Base-by-base conservation (phyloP, 2,797 vertebrate species). In the Thaleichthys pacificus region DNA sequence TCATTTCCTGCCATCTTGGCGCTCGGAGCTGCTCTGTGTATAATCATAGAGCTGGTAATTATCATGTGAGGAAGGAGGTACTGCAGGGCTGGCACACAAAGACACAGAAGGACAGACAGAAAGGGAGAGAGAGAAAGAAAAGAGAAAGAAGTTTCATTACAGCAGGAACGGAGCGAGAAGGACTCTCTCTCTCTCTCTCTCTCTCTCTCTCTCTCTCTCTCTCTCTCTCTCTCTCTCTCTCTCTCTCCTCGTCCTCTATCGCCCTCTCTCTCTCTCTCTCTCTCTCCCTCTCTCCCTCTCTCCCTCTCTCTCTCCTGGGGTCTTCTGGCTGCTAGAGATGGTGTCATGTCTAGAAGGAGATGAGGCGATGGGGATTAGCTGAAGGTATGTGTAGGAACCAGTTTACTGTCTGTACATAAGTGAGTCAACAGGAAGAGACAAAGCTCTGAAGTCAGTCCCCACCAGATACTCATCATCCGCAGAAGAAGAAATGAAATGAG, bases 31-130 rank as follows among this genome's bases (percentile, higher is more conserved):
- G 77, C 77, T 72, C 38, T 61, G 71, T 63, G 78, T 49, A 62
- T 81, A 77, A 82, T 83, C 80, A 79, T 72, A 79, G 62, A 77
- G 76, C 79, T 73, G 69, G 71, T 82, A 81, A 83, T 86, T 80
- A 87, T 80, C 76, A 73, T 24, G 79, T 61, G 54, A 66, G 73
- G 38, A 79, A 77, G 68, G 65, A 35, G 51, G 72, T 72, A 76
- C 63, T 4, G 73, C 30, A 51, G 38, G 57, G 67, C 62, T 61
- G 62, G 60, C 17, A 64, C 19, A 35, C 7, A 32, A 56, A 69
- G 61, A 72, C 54, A 47, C 54, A 47, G 63, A 71, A 64, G 70
- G 26, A 22, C 26, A 66, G 42, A 66, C 12, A 42, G 47, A 66
- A 58, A 26, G 62, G 32, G 62, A 47, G 61, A 72, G 21, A 63